phyloP scores from a whole-genome alignment of 2,113 vertebrate genomes.

The Gallinago undulata region DNA sequence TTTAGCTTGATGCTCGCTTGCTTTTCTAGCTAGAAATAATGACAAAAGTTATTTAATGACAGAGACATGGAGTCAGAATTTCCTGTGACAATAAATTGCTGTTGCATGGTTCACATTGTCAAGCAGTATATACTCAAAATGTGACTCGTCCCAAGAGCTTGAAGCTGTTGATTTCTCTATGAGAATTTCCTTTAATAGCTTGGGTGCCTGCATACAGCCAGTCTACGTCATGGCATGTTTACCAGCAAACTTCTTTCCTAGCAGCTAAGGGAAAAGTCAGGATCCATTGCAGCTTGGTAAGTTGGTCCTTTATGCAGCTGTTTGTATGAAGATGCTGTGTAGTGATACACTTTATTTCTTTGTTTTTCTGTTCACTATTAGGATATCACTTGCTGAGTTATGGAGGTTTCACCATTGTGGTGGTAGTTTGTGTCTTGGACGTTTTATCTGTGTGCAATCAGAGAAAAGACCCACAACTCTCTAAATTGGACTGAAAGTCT shows the following conservation, averaged over 20 bases:
- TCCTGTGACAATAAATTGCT: not conserved
- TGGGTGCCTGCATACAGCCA: not conserved
- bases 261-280: not conserved
- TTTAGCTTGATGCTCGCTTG: not conserved
- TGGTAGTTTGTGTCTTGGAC: not conserved
- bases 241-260: not conserved
- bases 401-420: not conserved
- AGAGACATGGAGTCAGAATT: not conserved
- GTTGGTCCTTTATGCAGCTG: not conserved
- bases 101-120: not conserved
- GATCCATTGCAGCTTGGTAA: not conserved
- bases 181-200: not conserved
- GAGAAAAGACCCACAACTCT: not conserved
- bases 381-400: not conserved
- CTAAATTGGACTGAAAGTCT: not conserved
- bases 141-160: not conserved
- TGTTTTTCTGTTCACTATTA: not conserved
- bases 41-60: not conserved
- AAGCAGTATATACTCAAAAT: not conserved
- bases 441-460: not conserved
- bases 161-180: not conserved
- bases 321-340: not conserved
- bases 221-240: not conserved
- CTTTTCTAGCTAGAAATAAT: slow-evolving; percentile 2
- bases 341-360: not conserved